Conservation (phyloP, 2,113 vertebrate genomes). For the Alaudala cheleensis region DNA sequence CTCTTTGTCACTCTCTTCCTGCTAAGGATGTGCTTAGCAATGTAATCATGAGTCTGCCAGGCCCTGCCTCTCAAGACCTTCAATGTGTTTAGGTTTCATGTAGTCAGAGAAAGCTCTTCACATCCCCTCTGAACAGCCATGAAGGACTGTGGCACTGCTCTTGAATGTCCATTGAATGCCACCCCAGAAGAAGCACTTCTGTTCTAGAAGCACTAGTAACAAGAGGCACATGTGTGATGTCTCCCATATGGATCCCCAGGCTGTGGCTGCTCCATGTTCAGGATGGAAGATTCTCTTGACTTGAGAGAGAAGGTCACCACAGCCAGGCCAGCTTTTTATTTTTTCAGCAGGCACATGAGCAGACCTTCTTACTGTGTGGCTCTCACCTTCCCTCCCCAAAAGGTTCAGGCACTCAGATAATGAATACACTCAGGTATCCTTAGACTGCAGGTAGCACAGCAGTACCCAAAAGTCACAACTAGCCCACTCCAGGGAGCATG, state of each 20-base stretch:
- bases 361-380: neutral
- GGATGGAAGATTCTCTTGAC: neutral
- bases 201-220: no score
- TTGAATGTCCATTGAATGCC: neutral
- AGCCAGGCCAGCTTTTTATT: neutral
- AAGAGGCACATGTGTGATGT: neutral
- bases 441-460: neutral
- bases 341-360: neutral
- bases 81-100: neutral
- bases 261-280: neutral
- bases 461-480: neutral
- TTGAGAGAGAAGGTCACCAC: neutral
- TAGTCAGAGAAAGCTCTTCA: neutral
- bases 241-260: neutral
- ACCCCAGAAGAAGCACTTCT: neutral
- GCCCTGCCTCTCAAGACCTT: neutral
- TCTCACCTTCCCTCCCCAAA: neutral
- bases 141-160: neutral
- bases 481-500: neutral
- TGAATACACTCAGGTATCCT: neutral
- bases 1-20: neutral
- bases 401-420: neutral
- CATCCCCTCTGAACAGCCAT: rapidly evolving
- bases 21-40: neutral
- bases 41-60: neutral